Base-by-base conservation (phyloP, 2,888 invertebrate species). In the Clusia tigrina region DNA sequence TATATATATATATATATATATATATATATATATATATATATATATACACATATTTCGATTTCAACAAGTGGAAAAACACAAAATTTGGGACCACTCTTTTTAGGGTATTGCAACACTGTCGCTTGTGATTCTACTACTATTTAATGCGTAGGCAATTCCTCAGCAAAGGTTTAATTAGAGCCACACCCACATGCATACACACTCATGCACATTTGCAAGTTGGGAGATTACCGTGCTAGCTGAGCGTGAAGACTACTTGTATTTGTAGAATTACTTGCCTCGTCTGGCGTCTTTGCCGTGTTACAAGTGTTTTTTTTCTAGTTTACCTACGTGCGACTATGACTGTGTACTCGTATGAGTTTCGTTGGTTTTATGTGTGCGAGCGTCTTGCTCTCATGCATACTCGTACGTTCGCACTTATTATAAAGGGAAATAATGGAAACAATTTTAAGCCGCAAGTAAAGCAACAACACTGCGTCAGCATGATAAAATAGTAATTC, bases 401-500 rank as follows among this genome's bases (percentile, higher is more conserved):
- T 17, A 42, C 6, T 32, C 48, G 18, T 48, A 22, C 48, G 20
- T 6, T 20, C 48, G 22, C 20, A 32, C 32, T 32, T 32, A 32
- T 6, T 32, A 9, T 6, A 6, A 10, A 42, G 6, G 12, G 12
- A 48, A 48, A 22, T 22, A 48, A 48, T 20, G 48, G 20, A 48
- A 20, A 20, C 48, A 48, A 48, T 48, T 48, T 48, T 48, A 48
- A 48, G 48, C 48, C 48, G 48, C 20, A 48, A 48, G 48, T 48
- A n/a, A n/a, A n/a, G n/a, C n/a, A n/a, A n/a, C n/a, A n/a, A n/a
- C n/a, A n/a, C n/a, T n/a, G 74, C 72, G 70, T 76, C 77, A 71
- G 77, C 74, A 74, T 75, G 77, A 76, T 76, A 76, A 76, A 76
- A 78, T 76, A n/a, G n/a, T n/a, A 76, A 76, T 75, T 76, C 76